A percentile compares a stretch with the other conserved stretches of the same genome.
phyloP scores from a whole-genome alignment of 2,113 vertebrate species.

The Archocentrus centrarchus region DNA sequence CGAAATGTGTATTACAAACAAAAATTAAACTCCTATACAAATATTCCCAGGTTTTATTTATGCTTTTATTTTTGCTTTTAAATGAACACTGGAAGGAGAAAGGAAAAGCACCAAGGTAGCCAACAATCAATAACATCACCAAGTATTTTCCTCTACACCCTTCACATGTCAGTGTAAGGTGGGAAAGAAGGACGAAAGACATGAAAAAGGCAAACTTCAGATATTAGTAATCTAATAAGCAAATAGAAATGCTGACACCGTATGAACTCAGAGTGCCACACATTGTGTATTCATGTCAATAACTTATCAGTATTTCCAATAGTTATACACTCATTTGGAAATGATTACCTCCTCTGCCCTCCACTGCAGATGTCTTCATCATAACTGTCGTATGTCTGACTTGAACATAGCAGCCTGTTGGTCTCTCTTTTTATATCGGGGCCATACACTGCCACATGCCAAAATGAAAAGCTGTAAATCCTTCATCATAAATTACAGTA shows the following conservation, averaged over 20 bases:
- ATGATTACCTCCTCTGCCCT: neutral
- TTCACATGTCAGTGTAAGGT: neutral
- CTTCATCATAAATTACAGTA: neutral
- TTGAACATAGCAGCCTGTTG: neutral
- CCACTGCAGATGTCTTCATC: neutral
- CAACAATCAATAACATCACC: neutral
- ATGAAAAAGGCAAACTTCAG: too few species aligned
- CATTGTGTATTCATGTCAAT: neutral
- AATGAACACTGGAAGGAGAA: neutral
- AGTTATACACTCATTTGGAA: neutral
- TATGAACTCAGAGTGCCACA: neutral
- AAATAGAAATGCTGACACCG: neutral
- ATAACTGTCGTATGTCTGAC: neutral
- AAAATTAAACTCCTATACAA: neutral
- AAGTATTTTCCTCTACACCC: neutral
- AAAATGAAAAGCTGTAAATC: neutral
- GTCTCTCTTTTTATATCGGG: neutral
- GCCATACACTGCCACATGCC: neutral
- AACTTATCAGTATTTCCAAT: neutral
- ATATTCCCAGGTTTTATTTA: neutral
- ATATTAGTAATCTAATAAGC: too few species aligned
- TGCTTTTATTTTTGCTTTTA: too few species aligned
- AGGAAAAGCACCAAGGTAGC: neutral
- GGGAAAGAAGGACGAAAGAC: neutral
- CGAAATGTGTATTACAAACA: neutral